A percentile compares a stretch with the other conserved stretches of the same genome.
These are phyloP conservation scores for Galaxea fascicularis DNA, from an alignment of 92 coral and sea anemone species.

Conservation along the genomic window DNA sequence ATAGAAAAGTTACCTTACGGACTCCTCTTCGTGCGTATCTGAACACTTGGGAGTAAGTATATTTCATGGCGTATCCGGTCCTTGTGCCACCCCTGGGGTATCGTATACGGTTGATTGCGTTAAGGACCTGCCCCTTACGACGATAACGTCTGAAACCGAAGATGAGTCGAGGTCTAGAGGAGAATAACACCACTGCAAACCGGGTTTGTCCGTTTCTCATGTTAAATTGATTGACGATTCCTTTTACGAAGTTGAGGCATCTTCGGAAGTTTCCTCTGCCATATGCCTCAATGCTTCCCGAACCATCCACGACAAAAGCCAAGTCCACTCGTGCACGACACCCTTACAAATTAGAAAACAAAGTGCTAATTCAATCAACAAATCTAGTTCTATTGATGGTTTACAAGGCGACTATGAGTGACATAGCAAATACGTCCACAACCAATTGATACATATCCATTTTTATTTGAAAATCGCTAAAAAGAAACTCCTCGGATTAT, in stretches of 20 bases:
- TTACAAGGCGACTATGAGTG: no score
- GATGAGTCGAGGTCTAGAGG: constrained; percentile 37
- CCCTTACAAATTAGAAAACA: not conserved
- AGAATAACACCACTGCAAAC: constrained; percentile 26
- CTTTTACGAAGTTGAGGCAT: constrained; percentile 73
- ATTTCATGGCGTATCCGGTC: constrained; percentile 67
- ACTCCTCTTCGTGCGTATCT: constrained; percentile 62
- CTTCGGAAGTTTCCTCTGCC: constrained; percentile 78
- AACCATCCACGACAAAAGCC: constrained; percentile 84
- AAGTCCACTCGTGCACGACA: constrained; percentile 76
- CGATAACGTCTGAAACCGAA: constrained; percentile 57
- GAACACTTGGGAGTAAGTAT: constrained; percentile 40
- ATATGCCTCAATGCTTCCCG: constrained; percentile 68
- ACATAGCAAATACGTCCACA: no score
- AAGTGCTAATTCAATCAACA: no score
- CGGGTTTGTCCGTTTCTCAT: constrained; percentile 48
- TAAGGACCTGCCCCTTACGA: constrained; percentile 14
- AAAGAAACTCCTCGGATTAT: no score
- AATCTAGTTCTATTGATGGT: no score
- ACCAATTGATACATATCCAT: no score
- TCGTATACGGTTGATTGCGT: constrained; percentile 57
- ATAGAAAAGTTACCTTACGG: constrained; percentile 39
- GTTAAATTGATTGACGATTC: constrained; percentile 65
- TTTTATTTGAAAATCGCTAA: no score
- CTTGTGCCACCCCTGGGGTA: constrained; percentile 72